Conservation (phyloP, 2,888 invertebrate species). For the Stenodera caucasica region DNA sequence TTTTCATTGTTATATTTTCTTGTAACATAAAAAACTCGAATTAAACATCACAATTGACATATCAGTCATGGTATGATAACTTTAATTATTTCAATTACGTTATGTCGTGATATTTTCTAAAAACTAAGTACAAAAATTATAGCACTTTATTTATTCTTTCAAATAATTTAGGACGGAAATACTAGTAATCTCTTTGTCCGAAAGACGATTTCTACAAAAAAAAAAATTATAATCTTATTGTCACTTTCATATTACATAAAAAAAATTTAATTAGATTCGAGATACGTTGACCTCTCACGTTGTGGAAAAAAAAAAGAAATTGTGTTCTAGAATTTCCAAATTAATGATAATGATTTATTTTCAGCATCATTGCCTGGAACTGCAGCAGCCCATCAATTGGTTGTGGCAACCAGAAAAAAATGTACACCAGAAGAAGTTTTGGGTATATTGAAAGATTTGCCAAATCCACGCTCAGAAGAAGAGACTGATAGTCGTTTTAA, state of each 20-base stretch:
- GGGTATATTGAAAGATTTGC: constrained; percentile 82
- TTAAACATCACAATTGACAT: too few relatives aligned
- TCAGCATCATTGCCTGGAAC: constrained; percentile 77
- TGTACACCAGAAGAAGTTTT: constrained; percentile 89
- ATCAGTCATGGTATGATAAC: background rate
- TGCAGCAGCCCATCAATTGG: constrained; percentile 81
- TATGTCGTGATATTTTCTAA: background rate
- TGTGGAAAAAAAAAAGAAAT: background rate
- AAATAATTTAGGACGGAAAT: background rate
- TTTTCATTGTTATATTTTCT: constrained; percentile 9
- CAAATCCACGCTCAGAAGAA: constrained; percentile 77
- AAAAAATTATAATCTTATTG: background rate
- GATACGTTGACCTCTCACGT: too few relatives aligned
- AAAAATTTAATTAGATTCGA: background rate
- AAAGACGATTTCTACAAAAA: background rate
- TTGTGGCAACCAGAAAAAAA: constrained; percentile 84
- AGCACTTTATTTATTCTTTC: background rate
- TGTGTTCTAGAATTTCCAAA: too few relatives aligned
- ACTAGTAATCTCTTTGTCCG: background rate
- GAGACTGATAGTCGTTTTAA: constrained; percentile 78
- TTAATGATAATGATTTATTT: constrained; percentile 34
- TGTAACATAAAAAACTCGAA: too few relatives aligned
- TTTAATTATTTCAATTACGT: background rate
- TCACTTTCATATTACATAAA: constrained; percentile 4
- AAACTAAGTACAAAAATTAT: too few relatives aligned